A percentile compares a stretch with the other conserved stretches of the same genome.
These are phyloP conservation scores for Lordiphosa stackelbergi DNA, from an alignment of 1,140 invertebrate species.

Conservation along the genomic window DNA sequence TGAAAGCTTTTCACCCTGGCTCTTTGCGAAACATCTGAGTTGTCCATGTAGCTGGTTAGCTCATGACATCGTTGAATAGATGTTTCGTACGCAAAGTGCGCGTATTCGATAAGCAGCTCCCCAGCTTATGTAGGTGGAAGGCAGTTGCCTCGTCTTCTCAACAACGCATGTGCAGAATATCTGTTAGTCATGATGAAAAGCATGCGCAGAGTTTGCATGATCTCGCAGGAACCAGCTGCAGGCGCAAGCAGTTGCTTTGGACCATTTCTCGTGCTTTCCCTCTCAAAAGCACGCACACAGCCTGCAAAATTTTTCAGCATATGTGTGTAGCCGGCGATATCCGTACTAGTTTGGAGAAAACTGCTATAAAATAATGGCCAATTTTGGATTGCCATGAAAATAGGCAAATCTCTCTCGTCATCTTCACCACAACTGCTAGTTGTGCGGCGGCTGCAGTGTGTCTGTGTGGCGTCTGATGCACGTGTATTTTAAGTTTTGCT, in stretches of 20 bases:
- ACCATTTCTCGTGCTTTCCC: conserved; percentile 3
- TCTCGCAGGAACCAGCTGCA: no score
- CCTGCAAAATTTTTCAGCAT: neutral
- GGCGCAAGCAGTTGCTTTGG: neutral
- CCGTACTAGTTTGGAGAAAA: conserved; percentile 2
- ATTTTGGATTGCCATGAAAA: neutral
- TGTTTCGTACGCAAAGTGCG: neutral
- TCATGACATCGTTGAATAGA: no score
- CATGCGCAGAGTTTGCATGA: neutral
- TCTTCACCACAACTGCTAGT: no score
- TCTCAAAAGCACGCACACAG: neutral
- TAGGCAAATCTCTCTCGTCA: no score
- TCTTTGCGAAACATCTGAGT: conserved; percentile 1
- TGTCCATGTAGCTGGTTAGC: neutral
- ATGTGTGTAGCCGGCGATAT: neutral
- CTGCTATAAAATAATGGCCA: conserved; percentile 1
- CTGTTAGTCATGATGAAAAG: neutral
- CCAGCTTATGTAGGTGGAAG: conserved; percentile 4
- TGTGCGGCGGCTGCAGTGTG: no score
- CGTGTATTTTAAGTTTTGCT: no score
- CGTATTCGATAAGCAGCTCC: neutral
- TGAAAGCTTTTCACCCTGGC: neutral
- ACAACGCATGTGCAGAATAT: neutral
- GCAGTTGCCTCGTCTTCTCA: neutral
- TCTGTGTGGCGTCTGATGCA: no score